Evolutionary conservation across 1,140 invertebrate species (phyloP), one percentile per base, ranked within the genome.

Genomic region (Hycleus phaleratus): DNA sequence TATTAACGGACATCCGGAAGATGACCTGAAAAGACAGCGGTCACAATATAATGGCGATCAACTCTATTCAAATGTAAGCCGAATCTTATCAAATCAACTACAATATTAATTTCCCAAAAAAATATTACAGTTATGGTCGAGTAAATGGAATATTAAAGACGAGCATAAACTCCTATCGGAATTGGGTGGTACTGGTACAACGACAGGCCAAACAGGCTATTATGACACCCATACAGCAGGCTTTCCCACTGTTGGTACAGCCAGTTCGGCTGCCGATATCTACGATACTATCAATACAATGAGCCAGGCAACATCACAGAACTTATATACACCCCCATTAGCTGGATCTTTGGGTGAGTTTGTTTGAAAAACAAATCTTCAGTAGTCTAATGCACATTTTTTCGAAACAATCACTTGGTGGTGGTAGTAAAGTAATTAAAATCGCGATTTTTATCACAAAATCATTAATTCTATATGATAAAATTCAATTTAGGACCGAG

Each of bases 21-120:
- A 93, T 56, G 90, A 93, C 63, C 78, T 88, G 7, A 93, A 93
- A 72, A 83, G 90, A 73, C 90, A 92, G 68, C 80, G 90, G 71
- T 84, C 82, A 67, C 88, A 90, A 58, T 94, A 93, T 72, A 91
- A 89, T 67, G 88, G 89, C n/a, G 91, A 94, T 74, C 90, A 91
- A 69, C 79, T 92, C 53, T 93, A 91, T 53, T 59, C 50, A 53
- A 59, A 52, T 51, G 57, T 52, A 53, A 52, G 42, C 53, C 43
- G 49, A 57, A 48, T 52, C 49, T 49, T 47, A 43, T 58, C 49
- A 58, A 53, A 52, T 52, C 18, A 18, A 18, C 52, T 52, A 53
- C 8, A n/a, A 24, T 52, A 58, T 53, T 58, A 53, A 46, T 42
- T 58, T 45, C 45, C 25, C 51, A 58, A 48, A 26, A 26, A 48